These are phyloP conservation scores for Glareola pratincola DNA, from an alignment of 2,113 vertebrate genomes.

Conservation along the genomic window DNA sequence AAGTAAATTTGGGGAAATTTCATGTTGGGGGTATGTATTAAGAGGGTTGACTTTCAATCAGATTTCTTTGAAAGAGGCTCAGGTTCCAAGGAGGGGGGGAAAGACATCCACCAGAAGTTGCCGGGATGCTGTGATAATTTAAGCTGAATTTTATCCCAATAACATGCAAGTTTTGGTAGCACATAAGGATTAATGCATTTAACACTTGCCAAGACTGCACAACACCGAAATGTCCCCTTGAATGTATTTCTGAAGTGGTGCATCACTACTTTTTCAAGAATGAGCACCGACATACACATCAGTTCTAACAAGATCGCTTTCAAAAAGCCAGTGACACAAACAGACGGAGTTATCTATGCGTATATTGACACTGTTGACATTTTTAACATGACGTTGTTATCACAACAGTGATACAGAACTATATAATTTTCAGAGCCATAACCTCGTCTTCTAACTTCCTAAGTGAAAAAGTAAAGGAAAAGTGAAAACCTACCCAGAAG, in stretches of 20 bases:
- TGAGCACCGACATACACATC: neutral
- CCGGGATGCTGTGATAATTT: neutral
- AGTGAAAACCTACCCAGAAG: neutral
- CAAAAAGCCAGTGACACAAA: neutral
- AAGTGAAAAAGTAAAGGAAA: neutral
- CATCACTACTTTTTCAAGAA: neutral
- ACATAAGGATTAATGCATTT: neutral
- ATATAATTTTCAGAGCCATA: neutral
- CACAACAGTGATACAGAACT: neutral
- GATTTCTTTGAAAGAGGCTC: neutral
- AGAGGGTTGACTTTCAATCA: neutral
- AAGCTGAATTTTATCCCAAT: constrained; percentile 32
- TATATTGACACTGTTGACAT: neutral
- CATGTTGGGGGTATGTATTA: neutral
- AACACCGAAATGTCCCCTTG: neutral
- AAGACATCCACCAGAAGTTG: neutral
- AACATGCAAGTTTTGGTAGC: neutral
- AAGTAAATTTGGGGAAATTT: neutral
- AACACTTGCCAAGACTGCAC: constrained; percentile 8
- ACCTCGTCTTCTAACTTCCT: neutral
- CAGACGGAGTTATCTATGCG: fast-evolving
- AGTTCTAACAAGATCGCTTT: neutral
- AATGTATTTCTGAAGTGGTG: neutral
- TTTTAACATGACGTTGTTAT: neutral
- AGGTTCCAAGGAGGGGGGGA: neutral